Base-by-base conservation (phyloP, 2,113 vertebrate species). In the Xyrauchen texanus region DNA sequence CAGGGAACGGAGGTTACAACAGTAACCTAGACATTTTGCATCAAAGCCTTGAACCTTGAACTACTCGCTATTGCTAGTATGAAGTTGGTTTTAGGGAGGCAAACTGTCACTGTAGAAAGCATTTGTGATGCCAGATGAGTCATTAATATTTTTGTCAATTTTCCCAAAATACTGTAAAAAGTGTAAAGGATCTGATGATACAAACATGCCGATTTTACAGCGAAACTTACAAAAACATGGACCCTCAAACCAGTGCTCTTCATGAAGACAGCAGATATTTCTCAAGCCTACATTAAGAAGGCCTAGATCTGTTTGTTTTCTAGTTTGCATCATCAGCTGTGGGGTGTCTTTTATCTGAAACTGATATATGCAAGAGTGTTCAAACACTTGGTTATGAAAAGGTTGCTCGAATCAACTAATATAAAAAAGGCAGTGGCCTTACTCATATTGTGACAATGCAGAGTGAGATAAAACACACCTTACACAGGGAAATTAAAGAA, bases 201-300 rank as follows among this genome's bases (percentile, higher is more conserved):
- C 85, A 88, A 86, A 89, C 91, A 89, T 92, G 89, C 91, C 88
- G 87, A 90, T 88, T 84, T 75, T 87, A 88, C 81, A 85, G 89
- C 76, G 83, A 86, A 64, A 81, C 4, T 70, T 68, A 68, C 64
- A 68, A 57, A 82, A 76, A 63, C 61, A 83, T 21, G 45, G 34
- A 70, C 11, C n/a, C 68, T 51, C 21, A 44, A 65, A 68, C n/a
- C 63, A 55, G 42, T 34, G 57, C 16, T 52, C 67, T 34, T 71
- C 7, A 42, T 7, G 61, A 76, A n/a, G 58, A n/a, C 58, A 34
- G 63, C 51, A 7, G 5, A 58, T 0, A 58, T 58, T 6, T 58
- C n/a, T 15, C 13, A 7, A n/a, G 13, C 13, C 13, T 3, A 58
- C 4, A 58, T 60, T 52, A 44, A 81, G 52, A 34, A 34, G 21